phyloP scores from a whole-genome alignment of 2,113 vertebrate species.

The Panthera leo region DNA sequence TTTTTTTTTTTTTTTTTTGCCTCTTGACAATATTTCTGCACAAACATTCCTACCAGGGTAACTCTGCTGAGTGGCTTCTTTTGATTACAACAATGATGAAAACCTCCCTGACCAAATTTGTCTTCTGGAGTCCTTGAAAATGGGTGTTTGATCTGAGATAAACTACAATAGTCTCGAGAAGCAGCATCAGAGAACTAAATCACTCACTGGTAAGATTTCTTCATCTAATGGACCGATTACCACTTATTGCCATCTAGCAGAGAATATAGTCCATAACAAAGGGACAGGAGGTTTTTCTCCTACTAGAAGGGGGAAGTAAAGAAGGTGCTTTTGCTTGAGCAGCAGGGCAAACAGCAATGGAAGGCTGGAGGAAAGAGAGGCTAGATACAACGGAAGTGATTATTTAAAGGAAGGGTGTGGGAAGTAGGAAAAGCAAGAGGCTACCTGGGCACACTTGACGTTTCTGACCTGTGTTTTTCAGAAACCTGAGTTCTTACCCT shows the following conservation, averaged over 20 bases:
- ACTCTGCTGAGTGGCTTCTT: background rate
- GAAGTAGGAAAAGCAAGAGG: background rate
- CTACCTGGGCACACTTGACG: background rate
- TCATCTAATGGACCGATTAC: background rate
- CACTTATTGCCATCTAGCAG: background rate
- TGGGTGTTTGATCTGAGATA: background rate
- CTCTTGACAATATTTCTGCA: constrained; percentile 28
- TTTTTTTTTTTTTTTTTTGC: background rate
- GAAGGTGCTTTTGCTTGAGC: background rate
- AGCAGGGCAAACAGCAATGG: background rate
- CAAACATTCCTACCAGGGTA: background rate
- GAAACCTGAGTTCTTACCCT: background rate
- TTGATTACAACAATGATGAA: constrained; percentile 20
- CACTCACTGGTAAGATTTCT: background rate
- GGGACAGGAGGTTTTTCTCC: background rate
- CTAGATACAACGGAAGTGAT: background rate
- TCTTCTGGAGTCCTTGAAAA: background rate
- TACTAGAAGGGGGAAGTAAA: background rate
- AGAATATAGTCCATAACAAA: background rate
- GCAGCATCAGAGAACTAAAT: background rate
- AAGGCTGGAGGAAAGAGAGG: background rate
- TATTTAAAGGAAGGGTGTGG: background rate
- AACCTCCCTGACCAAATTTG: background rate
- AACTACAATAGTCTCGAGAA: background rate
- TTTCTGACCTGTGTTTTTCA: background rate